phyloP scores from a whole-genome alignment of 92 coral and sea anemone genomes.

The Bergia sp. region DNA sequence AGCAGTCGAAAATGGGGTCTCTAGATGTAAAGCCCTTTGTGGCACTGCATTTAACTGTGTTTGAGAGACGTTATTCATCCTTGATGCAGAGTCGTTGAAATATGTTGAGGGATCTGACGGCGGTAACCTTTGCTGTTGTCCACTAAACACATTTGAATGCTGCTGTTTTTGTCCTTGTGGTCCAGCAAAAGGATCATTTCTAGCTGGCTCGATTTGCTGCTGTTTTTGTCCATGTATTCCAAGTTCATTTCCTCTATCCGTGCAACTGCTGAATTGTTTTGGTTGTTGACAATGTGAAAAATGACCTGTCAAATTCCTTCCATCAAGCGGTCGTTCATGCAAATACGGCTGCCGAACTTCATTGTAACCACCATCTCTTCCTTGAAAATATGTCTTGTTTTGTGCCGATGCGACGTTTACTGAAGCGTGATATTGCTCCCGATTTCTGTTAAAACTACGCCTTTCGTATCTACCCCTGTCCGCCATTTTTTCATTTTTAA shows the following conservation, averaged over 20 bases:
- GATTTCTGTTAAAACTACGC: conserved; percentile 21
- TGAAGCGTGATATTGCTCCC: background rate
- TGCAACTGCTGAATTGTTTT: background rate
- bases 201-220: background rate
- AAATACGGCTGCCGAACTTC: background rate
- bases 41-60: background rate
- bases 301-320: conserved; percentile 1
- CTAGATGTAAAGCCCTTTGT: background rate
- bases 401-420: background rate
- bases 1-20: background rate
- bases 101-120: background rate
- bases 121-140: background rate
- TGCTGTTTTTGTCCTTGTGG: background rate
- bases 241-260: background rate
- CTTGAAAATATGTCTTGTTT: background rate
- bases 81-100: background rate
- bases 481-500: conserved; percentile 23
- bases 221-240: background rate
- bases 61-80: background rate
- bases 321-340: background rate
- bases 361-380: background rate
- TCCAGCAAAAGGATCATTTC: background rate
- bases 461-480: background rate
- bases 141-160: background rate
- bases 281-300: background rate